Base-by-base conservation (phyloP, 1,140 invertebrate genomes). In the Atta colombica region DNA sequence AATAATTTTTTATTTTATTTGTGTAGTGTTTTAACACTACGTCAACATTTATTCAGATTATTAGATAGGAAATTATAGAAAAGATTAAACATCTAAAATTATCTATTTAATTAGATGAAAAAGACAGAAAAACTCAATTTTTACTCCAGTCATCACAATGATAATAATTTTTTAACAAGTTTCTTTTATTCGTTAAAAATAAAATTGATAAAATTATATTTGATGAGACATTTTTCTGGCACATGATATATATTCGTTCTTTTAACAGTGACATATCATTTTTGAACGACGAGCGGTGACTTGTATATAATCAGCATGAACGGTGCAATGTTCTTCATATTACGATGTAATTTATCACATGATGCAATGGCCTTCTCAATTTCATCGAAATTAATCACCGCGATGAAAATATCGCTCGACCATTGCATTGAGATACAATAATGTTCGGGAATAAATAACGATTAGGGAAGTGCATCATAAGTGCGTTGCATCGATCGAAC, bases 331-430 rank as follows among this genome's bases (percentile, higher is more conserved):
- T 68, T 63, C 58, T 16, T 85, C 14, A n/a, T 58, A n/a, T 14
- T 21, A 25, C 25, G n/a, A 53, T 10, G 8, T 8, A 18, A 55
- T 14, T 68, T 60, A 72, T 53, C 55, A 8, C 12, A 58, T 68
- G 85, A 69, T 16, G 85, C 69, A 77, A 87, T 31, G 10, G 2
- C 6, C 51, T n/a, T 69, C 39, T 66, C 45, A 55, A 35, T 69
- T 86, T 81, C 87, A 21, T 85, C 39, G 60, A 61, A 49, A 68
- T 74, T 80, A 39, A 61, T 49, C 35, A 21, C 14, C 12, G 35
- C 16, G 35, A 58, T 68, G 45, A 65, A 58, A 86, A 61, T 10
- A 45, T 55, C 25, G 35, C 2, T 35, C 63, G 18, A 51, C 14
- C 5, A 60, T 66, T 3, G 31, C 45, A 51, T 28, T n/a, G 60